These are phyloP conservation scores for Temnothorax unifasciatus DNA, from an alignment of 2,888 invertebrate species.

Conservation along the genomic window DNA sequence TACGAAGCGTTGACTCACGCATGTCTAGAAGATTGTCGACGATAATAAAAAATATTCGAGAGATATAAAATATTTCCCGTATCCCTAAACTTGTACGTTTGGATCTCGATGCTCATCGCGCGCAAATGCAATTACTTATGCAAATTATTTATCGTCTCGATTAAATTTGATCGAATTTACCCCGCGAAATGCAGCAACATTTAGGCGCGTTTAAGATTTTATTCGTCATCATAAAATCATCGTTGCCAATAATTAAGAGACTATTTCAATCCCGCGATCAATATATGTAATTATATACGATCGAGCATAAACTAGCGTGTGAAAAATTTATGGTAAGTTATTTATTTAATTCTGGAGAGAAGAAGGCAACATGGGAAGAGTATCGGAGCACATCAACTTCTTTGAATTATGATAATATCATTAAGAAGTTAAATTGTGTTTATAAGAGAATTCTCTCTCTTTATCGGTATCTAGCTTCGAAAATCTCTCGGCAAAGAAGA, in stretches of 20 bases:
- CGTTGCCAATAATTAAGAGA: neutral
- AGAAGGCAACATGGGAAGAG: neutral
- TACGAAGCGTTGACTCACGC: neutral
- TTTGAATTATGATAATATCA: neutral
- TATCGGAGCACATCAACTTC: neutral
- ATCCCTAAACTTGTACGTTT: neutral
- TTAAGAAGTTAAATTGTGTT: neutral
- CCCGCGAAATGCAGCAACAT: neutral
- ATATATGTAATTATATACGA: neutral
- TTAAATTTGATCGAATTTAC: neutral
- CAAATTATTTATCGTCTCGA: conserved; percentile 4
- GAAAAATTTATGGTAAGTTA: neutral
- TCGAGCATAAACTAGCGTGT: neutral
- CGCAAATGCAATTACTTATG: neutral
- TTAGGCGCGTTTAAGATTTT: neutral
- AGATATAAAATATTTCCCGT: neutral
- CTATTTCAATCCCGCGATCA: neutral
- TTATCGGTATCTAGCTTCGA: neutral
- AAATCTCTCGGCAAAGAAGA: neutral
- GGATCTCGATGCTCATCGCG: neutral
- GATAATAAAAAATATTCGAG: neutral
- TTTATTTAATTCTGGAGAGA: neutral
- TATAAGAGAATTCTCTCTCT: neutral
- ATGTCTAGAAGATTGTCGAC: neutral
- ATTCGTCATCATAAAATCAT: neutral